phyloP scores from a whole-genome alignment of 2,797 vertebrate genomes.

The Acropternis orthonyx region DNA sequence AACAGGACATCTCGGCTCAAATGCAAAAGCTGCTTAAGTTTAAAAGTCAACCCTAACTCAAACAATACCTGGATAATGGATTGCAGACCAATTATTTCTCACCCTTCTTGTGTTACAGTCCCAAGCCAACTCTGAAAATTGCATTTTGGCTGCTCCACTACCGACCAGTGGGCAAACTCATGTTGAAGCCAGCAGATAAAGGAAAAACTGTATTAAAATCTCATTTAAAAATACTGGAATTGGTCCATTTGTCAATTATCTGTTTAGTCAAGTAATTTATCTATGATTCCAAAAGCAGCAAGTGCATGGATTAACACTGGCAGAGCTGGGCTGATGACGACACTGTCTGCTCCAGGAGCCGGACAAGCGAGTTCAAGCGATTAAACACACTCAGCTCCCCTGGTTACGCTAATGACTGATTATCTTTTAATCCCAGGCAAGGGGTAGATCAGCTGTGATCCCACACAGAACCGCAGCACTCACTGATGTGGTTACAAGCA shows the following conservation, averaged over 20 bases:
- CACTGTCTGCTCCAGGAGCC: neutral
- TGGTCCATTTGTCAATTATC: neutral
- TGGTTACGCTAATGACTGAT: constrained; percentile 1
- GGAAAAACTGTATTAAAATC: neutral
- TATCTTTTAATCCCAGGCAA: constrained; percentile 41
- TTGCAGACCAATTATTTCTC: constrained; percentile 31
- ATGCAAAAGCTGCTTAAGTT: constrained; percentile 1
- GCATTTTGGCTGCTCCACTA: neutral
- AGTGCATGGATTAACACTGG: neutral
- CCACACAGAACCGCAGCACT: neutral
- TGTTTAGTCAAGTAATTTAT: neutral
- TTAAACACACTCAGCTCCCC: neutral
- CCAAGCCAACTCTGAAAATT: neutral
- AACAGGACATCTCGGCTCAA: neutral
- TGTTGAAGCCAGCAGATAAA: neutral
- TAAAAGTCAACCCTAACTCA: constrained; percentile 34
- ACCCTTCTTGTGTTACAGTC: neutral
- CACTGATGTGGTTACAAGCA: constrained; percentile 5
- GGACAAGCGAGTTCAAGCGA: neutral
- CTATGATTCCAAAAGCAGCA: neutral
- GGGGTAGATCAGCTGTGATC: constrained; percentile 6
- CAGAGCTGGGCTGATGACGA: neutral
- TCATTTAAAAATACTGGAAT: neutral
- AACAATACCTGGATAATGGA: constrained; percentile 37
- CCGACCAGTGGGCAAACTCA: neutral